Evolutionary conservation across 2,888 invertebrate genomes (phyloP), one percentile per base, ranked within the genome.

Genomic region (Geotrupes spiniger): DNA sequence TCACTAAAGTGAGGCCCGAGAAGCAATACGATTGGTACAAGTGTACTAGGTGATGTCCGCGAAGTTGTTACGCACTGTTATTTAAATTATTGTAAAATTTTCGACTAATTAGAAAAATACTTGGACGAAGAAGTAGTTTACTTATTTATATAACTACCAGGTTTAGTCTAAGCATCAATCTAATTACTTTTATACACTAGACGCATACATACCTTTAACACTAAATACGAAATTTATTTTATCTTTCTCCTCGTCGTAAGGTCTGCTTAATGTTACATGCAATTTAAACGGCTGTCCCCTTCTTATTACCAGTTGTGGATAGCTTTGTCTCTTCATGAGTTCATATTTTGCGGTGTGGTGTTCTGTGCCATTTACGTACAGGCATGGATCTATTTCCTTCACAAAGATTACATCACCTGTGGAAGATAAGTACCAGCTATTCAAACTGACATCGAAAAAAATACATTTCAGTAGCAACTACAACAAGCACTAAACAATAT

Each of bases 171-270:
- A n/a, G n/a, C n/a, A n/a, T n/a, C n/a, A n/a, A n/a, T n/a, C n/a
- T n/a, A n/a, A n/a, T n/a, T n/a, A n/a, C n/a, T n/a, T n/a, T n/a
- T n/a, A n/a, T n/a, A n/a, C n/a, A n/a, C n/a, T n/a, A n/a, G n/a
- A n/a, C n/a, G n/a, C n/a, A n/a, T 44, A 21, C 43, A 5, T 42
- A 48, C 84, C 85, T 63, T 79, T 76, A 25, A 87, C 80, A 36
- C 84, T 84, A 64, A 91, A 89, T 39, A 89, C 84, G 57, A 91
- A 81, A 39, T 87, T 86, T 26, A 92, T 74, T 4, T 84, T 86
- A 70, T 92, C 90, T 61, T 73, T 78, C 9, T 73, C 75, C 8
- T 80, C 77, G 59, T 85, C 81, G 68, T 83, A 91, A n/a, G 82
- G 78, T 36, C 88, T 77, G 61, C 83, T 85, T 49, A 89, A 78